phyloP scores from a whole-genome alignment of 2,888 invertebrate genomes.

The Uropetala carovei region DNA sequence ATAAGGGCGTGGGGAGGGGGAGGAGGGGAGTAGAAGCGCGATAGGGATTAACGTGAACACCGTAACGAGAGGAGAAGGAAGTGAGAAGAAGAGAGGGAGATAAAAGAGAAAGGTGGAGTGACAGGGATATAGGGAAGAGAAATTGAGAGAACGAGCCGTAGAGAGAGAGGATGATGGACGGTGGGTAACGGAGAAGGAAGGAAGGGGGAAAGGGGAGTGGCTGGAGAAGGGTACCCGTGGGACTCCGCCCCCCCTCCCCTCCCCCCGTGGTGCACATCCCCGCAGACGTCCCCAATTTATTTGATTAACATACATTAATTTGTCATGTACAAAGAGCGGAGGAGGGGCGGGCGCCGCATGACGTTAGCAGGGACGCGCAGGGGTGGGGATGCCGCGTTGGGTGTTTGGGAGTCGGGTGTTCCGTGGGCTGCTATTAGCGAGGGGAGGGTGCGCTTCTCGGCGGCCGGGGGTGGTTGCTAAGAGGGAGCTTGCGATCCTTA shows the following conservation, averaged over 20 bases:
- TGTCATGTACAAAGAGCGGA: conserved; percentile 31
- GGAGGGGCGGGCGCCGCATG: conserved; percentile 4
- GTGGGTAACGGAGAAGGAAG: background rate
- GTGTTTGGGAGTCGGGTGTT: background rate
- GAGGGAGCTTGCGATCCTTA: too few species aligned
- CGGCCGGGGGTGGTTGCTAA: too few species aligned
- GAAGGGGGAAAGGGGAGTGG: background rate
- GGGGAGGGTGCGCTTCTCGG: too few species aligned
- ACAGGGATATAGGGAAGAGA: background rate
- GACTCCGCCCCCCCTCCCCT: background rate
- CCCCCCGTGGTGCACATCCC: background rate
- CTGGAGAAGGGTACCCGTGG: background rate
- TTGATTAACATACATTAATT: conserved; percentile 63
- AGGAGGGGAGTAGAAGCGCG: background rate
- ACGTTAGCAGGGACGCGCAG: background rate
- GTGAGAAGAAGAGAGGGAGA: too few species aligned
- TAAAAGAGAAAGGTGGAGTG: background rate
- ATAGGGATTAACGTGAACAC: background rate
- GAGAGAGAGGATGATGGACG: background rate
- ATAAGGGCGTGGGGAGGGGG: background rate
- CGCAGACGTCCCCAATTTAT: conserved; percentile 53
- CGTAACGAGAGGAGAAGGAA: background rate
- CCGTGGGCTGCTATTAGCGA: background rate
- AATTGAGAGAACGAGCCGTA: background rate
- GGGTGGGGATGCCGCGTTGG: too few species aligned